Percentiles rank a stretch among this genome's conserved stretches.
Conservation (phyloP, 2,888 invertebrate species). For the Apodemia mormo region DNA sequence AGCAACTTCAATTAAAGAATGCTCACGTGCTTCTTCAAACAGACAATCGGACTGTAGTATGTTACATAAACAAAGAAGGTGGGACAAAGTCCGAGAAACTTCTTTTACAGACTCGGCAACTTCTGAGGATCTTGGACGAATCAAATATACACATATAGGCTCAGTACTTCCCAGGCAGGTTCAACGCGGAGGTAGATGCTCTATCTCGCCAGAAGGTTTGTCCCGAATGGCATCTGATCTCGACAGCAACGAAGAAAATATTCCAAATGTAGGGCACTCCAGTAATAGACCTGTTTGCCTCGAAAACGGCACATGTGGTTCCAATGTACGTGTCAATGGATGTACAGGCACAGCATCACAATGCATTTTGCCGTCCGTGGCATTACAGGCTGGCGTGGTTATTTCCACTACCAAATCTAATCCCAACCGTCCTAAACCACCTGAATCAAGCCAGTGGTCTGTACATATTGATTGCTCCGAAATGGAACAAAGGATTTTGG, state of each 20-base stretch:
- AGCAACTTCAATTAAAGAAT: conserved; percentile 22
- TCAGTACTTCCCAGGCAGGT: conserved; percentile 38
- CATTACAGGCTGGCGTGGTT: neutral
- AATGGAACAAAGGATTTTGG: conserved; percentile 34
- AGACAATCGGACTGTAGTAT: conserved; percentile 34
- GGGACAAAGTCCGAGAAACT: conserved; percentile 35
- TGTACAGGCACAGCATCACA: neutral
- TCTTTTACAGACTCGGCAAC: conserved; percentile 22
- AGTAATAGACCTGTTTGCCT: conserved; percentile 34
- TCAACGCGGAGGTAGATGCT: conserved; percentile 44
- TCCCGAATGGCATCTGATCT: conserved; percentile 36
- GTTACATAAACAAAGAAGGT: conserved; percentile 40
- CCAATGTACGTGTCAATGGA: conserved; percentile 24
- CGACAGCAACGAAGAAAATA: conserved; percentile 25
- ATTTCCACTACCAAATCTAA: conserved; percentile 21
- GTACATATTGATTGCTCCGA: conserved; percentile 29
- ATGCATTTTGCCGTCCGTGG: no score
- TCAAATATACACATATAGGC: neutral
- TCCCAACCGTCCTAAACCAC: conserved; percentile 30
- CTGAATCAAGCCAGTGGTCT: conserved; percentile 28
- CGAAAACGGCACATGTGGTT: conserved; percentile 22
- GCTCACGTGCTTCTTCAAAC: conserved; percentile 30
- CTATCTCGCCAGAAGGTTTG: conserved; percentile 33
- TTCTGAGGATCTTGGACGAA: conserved; percentile 21
- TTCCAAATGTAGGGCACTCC: conserved; percentile 34